Evolutionary conservation across 2,888 invertebrate species (phyloP).

Genomic region (Tubiluchus corallicola): DNA sequence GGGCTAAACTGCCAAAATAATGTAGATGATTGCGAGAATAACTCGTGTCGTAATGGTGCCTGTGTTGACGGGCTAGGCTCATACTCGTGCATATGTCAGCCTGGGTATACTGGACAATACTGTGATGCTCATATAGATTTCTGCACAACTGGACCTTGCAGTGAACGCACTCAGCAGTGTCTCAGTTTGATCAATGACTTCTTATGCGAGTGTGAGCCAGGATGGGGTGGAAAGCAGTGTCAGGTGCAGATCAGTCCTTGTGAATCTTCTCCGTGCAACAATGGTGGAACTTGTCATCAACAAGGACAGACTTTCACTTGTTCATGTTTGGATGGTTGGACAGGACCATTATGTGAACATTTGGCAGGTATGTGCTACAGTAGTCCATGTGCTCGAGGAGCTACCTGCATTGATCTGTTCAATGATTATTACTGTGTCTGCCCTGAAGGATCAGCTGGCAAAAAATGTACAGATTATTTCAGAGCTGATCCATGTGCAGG

Average conservation of each 20-base stretch:
- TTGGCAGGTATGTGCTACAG: constrained; percentile 73
- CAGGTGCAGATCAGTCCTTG: constrained; percentile 32
- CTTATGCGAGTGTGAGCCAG: constrained; percentile 70
- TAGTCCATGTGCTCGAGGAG: constrained; percentile 78
- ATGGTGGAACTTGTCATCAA: constrained; percentile 71
- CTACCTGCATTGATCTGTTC: constrained; percentile 74
- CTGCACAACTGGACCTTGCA: constrained; percentile 73
- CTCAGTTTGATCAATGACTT: constrained; percentile 43
- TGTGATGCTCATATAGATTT: constrained; percentile 49
- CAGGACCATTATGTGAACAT: constrained; percentile 59
- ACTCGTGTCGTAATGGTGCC: neutral
- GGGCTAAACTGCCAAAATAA: neutral
- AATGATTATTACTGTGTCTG: constrained; percentile 70
- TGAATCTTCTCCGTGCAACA: constrained; percentile 51
- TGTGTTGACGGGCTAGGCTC: constrained; percentile 1
- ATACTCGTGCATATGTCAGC: neutral
- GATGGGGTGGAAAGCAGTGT: constrained; percentile 64
- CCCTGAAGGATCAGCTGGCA: neutral
- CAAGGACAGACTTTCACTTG: constrained; percentile 66
- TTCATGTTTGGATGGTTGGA: constrained; percentile 64
- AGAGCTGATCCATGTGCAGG: neutral
- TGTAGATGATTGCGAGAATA: neutral
- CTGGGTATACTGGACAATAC: neutral
- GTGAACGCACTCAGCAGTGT: constrained; percentile 67
- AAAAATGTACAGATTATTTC: neutral